Base-by-base conservation (phyloP, 2,797 vertebrate genomes). In the Cynodonichthys magdalenae region DNA sequence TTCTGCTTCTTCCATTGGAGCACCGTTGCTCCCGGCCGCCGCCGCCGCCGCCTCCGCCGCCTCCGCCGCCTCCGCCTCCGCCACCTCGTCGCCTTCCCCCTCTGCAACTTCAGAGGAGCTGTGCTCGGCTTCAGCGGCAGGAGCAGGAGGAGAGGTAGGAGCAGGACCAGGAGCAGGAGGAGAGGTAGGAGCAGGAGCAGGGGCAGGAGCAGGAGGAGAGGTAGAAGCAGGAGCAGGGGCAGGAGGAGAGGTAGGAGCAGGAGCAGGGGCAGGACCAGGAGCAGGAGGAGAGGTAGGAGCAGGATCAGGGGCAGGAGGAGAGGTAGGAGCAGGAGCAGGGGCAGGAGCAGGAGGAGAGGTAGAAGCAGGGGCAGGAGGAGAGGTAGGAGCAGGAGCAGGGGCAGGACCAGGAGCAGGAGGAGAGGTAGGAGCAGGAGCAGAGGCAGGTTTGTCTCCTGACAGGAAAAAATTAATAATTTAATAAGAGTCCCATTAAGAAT, bases 101-200 rank as follows among this genome's bases (percentile, higher is more conserved):
- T n/a, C 66, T 12, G 63, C 66, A 3, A 57, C 14, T 18, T 72
- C 69, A 19, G 77, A 52, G 2, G 64, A 53, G 60, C 24, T 65
- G 54, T 56, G 70, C 6, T 80, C 56, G 0, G 52, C 62, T 34
- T 74, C 63, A 24, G 17, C 44, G 42, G 3, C 10, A 6, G 63
- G 24, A 1, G 80, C 15, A 36, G 60, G 12, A 15, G 69, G 27
- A 29, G 67, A 18, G 8, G 48, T 0, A 10, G 48, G 0, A 17
- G 44, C 24, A 24, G 24, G 24, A 24, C n/a, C 10, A 6, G 63
- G 24, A 1, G 80, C 15, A 36, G 60, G 12, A 15, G 69, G 27
- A 29, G 67, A 18, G 8, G 48, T 0, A 10, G 48, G 0, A 17
- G 44, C 24, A 24, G 24, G 24, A 24, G n/a, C 63, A 24, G 17